phyloP scores from a whole-genome alignment of 2,113 vertebrate genomes.

The Balaenoptera acutorostrata region DNA sequence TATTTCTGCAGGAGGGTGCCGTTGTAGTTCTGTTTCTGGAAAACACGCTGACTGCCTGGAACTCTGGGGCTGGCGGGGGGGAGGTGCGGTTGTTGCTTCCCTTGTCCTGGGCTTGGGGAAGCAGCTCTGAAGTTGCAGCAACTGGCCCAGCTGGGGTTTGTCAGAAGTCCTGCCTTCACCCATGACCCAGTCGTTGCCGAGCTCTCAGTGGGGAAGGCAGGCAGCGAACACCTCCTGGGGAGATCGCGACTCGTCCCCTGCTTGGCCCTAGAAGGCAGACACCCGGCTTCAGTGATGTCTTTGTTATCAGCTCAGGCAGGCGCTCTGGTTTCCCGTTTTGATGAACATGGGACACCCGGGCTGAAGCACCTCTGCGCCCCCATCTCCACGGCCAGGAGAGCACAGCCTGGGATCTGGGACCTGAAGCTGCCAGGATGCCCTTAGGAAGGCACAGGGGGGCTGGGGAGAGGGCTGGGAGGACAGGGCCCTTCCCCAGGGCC shows the following conservation, averaged over 20 bases:
- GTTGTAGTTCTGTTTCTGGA: not conserved
- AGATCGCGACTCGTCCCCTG: slow-evolving; percentile 74
- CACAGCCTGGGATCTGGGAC: slow-evolving; percentile 75
- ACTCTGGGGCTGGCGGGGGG: not conserved
- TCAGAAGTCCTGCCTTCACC: slow-evolving; percentile 80
- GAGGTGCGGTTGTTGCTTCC: not conserved
- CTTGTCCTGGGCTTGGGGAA: not conserved
- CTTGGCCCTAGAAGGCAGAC: slow-evolving; percentile 75
- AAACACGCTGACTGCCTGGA: not conserved
- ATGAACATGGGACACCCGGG: slow-evolving; percentile 95
- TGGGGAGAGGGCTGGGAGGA: slow-evolving; percentile 84
- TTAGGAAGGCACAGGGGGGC: slow-evolving; percentile 84
- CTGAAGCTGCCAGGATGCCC: slow-evolving; percentile 75
- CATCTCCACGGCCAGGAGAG: slow-evolving; percentile 72
- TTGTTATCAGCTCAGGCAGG: slow-evolving; percentile 90
- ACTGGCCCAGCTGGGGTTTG: slow-evolving; percentile 67
- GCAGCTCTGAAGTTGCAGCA: slow-evolving; percentile 62
- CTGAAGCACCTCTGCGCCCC: slow-evolving; percentile 83
- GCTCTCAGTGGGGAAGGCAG: slow-evolving; percentile 66
- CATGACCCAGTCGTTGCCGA: slow-evolving; percentile 74
- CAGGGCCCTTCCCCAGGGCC: slow-evolving; percentile 81
- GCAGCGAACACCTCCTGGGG: slow-evolving; percentile 72
- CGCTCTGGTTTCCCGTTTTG: slow-evolving; percentile 91
- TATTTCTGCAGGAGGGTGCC: not conserved
- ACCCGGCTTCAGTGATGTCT: slow-evolving; percentile 82